Conservation (phyloP, 1,140 invertebrate genomes). For the Maconellicoccus hirsutus region DNA sequence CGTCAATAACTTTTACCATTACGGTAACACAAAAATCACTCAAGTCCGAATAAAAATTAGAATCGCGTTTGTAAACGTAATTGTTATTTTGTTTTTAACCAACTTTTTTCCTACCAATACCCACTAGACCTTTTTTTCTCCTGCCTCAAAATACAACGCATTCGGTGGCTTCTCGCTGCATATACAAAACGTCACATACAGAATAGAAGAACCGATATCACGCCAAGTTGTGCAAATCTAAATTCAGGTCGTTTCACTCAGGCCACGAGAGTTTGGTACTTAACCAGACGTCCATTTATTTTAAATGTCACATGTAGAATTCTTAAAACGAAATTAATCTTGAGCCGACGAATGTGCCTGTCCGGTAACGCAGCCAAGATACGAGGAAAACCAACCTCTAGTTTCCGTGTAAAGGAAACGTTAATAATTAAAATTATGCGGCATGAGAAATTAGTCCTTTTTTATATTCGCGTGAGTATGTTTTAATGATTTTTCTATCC, state of each 20-base stretch:
- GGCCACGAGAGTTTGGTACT: neutral
- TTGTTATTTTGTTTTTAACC: neutral
- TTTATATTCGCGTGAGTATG: neutral
- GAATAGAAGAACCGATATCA: neutral
- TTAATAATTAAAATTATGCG: conserved; percentile 3
- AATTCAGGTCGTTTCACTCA: neutral
- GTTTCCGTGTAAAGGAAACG: conserved; percentile 7
- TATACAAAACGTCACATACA: neutral
- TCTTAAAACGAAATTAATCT: conserved; percentile 21
- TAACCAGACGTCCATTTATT: conserved; percentile 19
- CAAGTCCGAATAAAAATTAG: neutral
- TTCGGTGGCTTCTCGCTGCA: neutral
- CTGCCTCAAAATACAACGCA: neutral
- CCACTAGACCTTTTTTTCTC: neutral
- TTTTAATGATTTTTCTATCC: neutral
- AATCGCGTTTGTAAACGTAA: neutral
- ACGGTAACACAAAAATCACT: neutral
- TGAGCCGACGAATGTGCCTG: conserved; percentile 6
- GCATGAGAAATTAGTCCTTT: neutral
- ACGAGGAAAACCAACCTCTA: neutral
- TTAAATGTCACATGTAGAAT: conserved; percentile 17
- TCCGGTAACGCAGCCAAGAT: neutral
- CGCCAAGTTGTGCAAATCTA: neutral
- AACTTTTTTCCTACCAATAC: no score
- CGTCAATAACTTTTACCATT: neutral